Evolutionary conservation across 2,888 invertebrate species (phyloP).

Genomic region (Andricus curvator): DNA sequence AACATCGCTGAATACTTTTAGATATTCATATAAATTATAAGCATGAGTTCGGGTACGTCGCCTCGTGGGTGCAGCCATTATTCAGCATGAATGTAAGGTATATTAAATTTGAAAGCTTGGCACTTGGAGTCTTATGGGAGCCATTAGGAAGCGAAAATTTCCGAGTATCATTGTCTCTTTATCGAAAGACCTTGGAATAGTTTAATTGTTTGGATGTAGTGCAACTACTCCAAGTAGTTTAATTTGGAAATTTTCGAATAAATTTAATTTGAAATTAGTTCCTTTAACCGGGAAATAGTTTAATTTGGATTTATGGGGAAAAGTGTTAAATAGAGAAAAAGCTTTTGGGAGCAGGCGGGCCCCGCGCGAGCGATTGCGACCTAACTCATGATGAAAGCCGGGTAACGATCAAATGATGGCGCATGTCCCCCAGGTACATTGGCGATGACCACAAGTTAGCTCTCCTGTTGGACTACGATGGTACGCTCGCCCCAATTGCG

Average conservation of each 20-base stretch:
- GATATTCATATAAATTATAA: conserved; percentile 41
- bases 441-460: conserved; percentile 92
- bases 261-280: conserved; percentile 27
- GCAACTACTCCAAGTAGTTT: no score
- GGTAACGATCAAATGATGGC: conserved; percentile 74
- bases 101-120: not conserved
- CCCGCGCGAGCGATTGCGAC: conserved; percentile 72
- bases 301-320: conserved; percentile 12
- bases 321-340: conserved; percentile 23
- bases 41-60: conserved; percentile 76
- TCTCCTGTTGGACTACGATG: conserved; percentile 91
- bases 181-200: not conserved
- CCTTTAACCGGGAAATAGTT: conserved; percentile 18
- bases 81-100: conserved; percentile 45
- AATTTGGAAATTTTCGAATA: not conserved
- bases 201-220: not conserved
- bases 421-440: conserved; percentile 84
- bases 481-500: conserved; percentile 92
- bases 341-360: conserved; percentile 64
- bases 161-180: not conserved
- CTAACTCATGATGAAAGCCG: conserved; percentile 74
- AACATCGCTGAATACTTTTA: not conserved
- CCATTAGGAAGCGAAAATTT: not conserved
- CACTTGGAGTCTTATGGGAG: not conserved
- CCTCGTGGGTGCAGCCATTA: conserved; percentile 61